These are phyloP conservation scores for Bombus ignitus DNA, from an alignment of 1,140 invertebrate species.

Conservation along the genomic window DNA sequence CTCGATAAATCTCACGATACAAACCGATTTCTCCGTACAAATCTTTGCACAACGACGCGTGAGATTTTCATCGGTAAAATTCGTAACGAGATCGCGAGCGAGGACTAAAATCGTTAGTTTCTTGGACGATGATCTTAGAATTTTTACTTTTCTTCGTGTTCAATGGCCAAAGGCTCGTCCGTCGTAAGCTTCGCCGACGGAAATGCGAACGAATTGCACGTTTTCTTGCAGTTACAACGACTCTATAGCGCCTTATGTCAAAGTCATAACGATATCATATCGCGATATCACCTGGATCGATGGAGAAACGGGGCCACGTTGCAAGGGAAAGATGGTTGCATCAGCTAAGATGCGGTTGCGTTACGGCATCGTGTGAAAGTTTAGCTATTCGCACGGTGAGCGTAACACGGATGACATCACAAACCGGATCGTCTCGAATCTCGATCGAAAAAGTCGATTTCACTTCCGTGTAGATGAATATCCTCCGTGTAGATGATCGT, in stretches of 20 bases:
- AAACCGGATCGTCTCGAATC: slow-evolving; percentile 1
- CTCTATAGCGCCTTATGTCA: not conserved
- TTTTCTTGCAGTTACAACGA: not conserved
- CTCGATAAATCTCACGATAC: not conserved
- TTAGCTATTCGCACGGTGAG: not conserved
- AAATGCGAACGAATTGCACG: not conserved
- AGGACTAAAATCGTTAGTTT: too few species aligned
- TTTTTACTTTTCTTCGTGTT: too few species aligned
- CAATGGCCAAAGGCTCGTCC: fast-evolving
- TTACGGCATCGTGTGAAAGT: slow-evolving; percentile 35
- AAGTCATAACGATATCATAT: not conserved
- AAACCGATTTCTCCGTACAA: not conserved
- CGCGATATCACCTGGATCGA: slow-evolving; percentile 6
- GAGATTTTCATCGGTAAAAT: too few species aligned
- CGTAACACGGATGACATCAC: not conserved
- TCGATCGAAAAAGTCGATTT: not conserved
- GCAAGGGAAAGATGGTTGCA: not conserved
- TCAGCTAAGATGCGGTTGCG: slow-evolving; percentile 12
- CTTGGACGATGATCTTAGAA: too few species aligned
- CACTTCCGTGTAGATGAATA: not conserved
- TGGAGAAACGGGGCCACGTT: slow-evolving; percentile 1
- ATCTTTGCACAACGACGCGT: too few species aligned
- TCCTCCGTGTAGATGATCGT: not conserved
- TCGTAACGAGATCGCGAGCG: too few species aligned
- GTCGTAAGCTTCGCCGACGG: too few species aligned